A percentile compares a stretch with the other conserved stretches of the same genome.
Evolutionary conservation across 1,140 invertebrate genomes (phyloP).

Genomic region (Venturia canescens): DNA sequence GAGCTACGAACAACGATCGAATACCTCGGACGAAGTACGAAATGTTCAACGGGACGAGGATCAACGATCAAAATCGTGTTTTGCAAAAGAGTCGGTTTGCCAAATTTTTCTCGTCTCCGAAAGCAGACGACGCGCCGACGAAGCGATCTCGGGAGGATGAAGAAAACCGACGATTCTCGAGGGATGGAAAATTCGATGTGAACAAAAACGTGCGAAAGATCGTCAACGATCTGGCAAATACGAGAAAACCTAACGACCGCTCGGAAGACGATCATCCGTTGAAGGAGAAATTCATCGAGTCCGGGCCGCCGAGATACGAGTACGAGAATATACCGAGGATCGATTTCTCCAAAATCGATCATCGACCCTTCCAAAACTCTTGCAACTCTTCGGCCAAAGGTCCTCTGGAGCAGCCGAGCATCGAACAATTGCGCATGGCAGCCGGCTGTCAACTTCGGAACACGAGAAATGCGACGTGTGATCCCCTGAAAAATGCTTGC

Average conservation of each 20-base stretch:
- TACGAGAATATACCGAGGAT: conserved; percentile 76
- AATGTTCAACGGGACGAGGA: conserved; percentile 53
- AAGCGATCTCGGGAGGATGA: conserved; percentile 47
- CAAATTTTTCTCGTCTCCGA: conserved; percentile 72
- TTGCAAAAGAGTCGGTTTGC: conserved; percentile 66
- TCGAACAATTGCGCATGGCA: conserved; percentile 73
- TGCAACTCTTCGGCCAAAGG: conserved; percentile 31
- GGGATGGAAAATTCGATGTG: conserved; percentile 59
- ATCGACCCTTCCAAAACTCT: conserved; percentile 58
- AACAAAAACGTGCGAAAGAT: conserved; percentile 64
- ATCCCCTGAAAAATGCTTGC: not conserved
- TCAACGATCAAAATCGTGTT: conserved; percentile 48
- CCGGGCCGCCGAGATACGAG: conserved; percentile 65
- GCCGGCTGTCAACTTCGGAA: conserved; percentile 69
- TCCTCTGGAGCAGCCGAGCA: conserved; percentile 62
- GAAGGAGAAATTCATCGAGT: conserved; percentile 54
- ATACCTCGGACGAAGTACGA: conserved; percentile 47
- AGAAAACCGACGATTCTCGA: conserved; percentile 32
- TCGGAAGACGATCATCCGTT: conserved; percentile 30
- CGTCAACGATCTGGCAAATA: conserved; percentile 36
- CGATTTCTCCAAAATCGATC: conserved; percentile 71
- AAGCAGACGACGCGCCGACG: conserved; percentile 58
- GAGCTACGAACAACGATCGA: conserved; percentile 62
- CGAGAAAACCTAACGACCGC: conserved; percentile 47
- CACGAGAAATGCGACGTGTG: conserved; percentile 51